These are phyloP conservation scores for Phymatocera aterrima DNA, from an alignment of 2,888 invertebrate genomes.

Conservation along the genomic window DNA sequence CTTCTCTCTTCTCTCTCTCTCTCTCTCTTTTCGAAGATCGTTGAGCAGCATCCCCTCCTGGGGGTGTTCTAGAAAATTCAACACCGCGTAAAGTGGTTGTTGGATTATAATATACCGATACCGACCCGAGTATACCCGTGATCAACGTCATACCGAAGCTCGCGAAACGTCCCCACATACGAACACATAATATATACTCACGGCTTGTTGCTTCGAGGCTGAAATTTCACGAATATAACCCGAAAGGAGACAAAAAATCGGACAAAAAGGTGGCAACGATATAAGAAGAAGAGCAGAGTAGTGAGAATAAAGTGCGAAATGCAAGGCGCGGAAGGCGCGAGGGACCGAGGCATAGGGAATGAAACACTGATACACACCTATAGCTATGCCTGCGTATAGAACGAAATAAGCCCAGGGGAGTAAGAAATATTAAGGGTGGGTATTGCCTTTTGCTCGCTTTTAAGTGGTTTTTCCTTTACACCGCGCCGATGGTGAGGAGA, in stretches of 20 bases:
- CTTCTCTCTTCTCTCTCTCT: too few species aligned
- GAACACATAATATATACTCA: too few species aligned
- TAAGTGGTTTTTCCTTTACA: slow-evolving; percentile 44
- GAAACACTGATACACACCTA: slow-evolving; percentile 36
- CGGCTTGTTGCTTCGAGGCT: too few species aligned
- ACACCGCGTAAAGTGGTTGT: too few species aligned
- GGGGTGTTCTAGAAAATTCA: too few species aligned
- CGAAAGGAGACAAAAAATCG: background rate
- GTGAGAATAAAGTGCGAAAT: slow-evolving; percentile 23
- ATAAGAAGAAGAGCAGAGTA: slow-evolving; percentile 15
- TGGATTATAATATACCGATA: too few species aligned
- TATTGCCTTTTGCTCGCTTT: slow-evolving; percentile 47
- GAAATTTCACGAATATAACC: too few species aligned
- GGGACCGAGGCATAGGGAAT: slow-evolving; percentile 28
- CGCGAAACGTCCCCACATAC: slow-evolving; percentile 20
- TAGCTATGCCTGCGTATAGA: too few species aligned
- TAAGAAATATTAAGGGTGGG: slow-evolving; percentile 46
- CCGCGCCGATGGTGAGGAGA: background rate
- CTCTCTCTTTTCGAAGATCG: too few species aligned
- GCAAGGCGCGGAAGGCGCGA: slow-evolving; percentile 13
- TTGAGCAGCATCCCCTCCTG: too few species aligned
- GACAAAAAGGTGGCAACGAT: background rate
- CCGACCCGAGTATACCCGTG: too few species aligned
- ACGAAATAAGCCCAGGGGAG: slow-evolving; percentile 31
- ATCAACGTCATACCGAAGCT: too few species aligned